Conservation (phyloP, 23 tunicate species). For the Trididemnum nubilum region DNA sequence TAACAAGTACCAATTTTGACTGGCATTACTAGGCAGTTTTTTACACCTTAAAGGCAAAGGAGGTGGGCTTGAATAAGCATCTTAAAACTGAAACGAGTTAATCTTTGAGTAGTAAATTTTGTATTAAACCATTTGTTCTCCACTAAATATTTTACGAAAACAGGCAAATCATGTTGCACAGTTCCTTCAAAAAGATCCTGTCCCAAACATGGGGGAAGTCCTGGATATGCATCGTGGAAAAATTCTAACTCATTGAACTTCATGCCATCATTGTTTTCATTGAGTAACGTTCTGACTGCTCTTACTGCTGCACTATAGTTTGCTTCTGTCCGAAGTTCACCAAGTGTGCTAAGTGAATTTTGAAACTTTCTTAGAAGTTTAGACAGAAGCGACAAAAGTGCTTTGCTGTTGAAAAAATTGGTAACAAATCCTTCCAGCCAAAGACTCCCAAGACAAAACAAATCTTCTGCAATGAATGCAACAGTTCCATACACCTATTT, state of each 20-base stretch:
- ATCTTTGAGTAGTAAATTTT: neutral
- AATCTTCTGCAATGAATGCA: slow-evolving; percentile 35
- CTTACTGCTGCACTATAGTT: neutral
- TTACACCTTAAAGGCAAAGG: neutral
- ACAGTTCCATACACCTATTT: slow-evolving; percentile 3
- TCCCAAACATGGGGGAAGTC: slow-evolving; percentile 27
- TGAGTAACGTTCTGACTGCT: neutral
- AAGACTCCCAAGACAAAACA: slow-evolving; percentile 42
- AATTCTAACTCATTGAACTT: neutral
- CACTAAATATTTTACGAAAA: slow-evolving; percentile 15
- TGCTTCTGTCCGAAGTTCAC: neutral
- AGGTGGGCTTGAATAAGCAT: neutral
- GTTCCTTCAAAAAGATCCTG: slow-evolving; percentile 56
- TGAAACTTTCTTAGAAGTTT: neutral
- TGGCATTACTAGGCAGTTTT: slow-evolving; percentile 37
- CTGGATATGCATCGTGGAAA: slow-evolving; percentile 29
- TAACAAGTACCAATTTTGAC: slow-evolving; percentile 59
- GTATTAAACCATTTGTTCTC: neutral
- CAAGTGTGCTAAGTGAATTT: no score
- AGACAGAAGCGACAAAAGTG: slow-evolving; percentile 40
- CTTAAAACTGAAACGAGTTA: neutral
- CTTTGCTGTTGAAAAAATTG: slow-evolving; percentile 17
- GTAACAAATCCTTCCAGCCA: slow-evolving; percentile 49
- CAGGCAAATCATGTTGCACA: slow-evolving; percentile 26
- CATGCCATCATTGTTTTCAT: neutral